Evolutionary conservation across 2,797 vertebrate genomes (phyloP), one percentile per base, ranked within the genome.

Genomic region (Morus bassanus): DNA sequence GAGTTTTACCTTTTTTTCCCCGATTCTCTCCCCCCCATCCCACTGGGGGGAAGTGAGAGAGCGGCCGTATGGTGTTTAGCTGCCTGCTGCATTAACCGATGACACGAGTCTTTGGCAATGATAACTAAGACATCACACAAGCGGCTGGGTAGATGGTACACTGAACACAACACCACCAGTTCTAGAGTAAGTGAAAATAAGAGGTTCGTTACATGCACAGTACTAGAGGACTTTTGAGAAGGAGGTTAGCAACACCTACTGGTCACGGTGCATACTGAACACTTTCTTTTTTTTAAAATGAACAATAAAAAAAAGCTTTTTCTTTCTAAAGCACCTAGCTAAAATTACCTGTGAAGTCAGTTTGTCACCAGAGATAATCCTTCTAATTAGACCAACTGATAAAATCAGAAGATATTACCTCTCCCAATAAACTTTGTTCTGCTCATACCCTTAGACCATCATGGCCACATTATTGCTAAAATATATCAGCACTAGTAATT

Each of bases 191-290:
- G 65, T 35, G 54, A 46, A 93, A 96, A 68, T 48, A 59, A 83
- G 59, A 50, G 60, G 43, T 35, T 64, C 76, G 83, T 83, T 85
- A 48, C 76, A 82, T 5, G 16, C 21, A 6, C 22, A 85, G 59
- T 87, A 51, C 28, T 48, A 9, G 39, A 68, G 28, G 41, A 48
- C 13, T 30, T 53, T 92, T 93, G 45, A 70, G 87, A 97, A 96
- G 96, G 88, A 68, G 79, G 69, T 91, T 33, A 97, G 96, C 96
- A 96, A 93, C 97, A 97, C 94, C 97, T 97, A 91, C 97, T 97
- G 97, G 96, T 69, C 93, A 23, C 6, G 60, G 43, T 0, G 75
- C 25, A 96, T 89, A 97, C n/a, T 94, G 88, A 94, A 76, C 43
- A 43, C 19, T 30, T 18, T 14, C n/a, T 10, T 10, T 72, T 22